These are phyloP conservation scores for Rhamphomyia laevipes DNA, from an alignment of 2,888 invertebrate genomes.

Conservation along the genomic window DNA sequence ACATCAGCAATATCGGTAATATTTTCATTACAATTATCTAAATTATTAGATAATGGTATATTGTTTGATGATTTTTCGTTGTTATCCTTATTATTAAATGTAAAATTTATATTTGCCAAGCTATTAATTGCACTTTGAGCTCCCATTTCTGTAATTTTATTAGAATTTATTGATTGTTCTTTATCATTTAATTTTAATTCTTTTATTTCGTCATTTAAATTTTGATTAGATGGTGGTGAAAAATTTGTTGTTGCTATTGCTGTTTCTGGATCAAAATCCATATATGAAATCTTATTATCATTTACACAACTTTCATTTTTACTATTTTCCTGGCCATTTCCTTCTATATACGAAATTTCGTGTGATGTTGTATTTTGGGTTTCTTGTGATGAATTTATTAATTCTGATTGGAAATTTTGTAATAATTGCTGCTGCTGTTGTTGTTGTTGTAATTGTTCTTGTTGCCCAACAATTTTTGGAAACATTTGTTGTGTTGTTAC, in stretches of 20 bases:
- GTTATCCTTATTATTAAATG: too few species aligned
- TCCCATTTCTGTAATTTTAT: too few species aligned
- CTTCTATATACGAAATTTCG: constrained; percentile 7
- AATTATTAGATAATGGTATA: constrained; percentile 10
- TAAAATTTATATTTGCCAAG: too few species aligned
- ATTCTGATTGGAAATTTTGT: constrained; percentile 3
- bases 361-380: not conserved
- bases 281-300: constrained; percentile 16
- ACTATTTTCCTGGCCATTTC: constrained; percentile 1
- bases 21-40: constrained; percentile 11
- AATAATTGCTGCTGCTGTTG: constrained; percentile 3
- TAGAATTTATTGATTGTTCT: not conserved
- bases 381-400: constrained; percentile 6
- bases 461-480: constrained; percentile 22
- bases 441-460: constrained; percentile 10
- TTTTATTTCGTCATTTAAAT: constrained; percentile 2
- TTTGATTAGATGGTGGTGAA: not conserved
- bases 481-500: constrained; percentile 28
- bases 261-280: constrained; percentile 18
- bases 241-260: not conserved
- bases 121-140: constrained; percentile 15
- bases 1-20: constrained; percentile 2
- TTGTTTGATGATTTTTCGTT: constrained; percentile 6
- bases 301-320: not conserved
- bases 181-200: constrained; percentile 7